Base-by-base conservation (phyloP, 2,113 vertebrate species). In the Uria aalge region DNA sequence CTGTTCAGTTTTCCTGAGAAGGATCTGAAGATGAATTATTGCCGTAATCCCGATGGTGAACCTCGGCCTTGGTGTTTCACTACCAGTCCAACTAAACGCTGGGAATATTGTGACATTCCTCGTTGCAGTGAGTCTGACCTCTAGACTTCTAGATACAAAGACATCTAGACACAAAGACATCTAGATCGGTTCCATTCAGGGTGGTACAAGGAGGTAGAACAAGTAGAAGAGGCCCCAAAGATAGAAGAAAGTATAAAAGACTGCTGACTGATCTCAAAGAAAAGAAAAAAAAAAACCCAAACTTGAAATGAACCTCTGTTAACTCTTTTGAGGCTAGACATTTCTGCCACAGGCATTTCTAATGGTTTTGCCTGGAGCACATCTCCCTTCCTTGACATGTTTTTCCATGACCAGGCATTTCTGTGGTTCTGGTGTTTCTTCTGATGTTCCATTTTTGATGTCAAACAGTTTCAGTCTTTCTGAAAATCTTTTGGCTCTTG, bases 1-100 rank as follows among this genome's bases (percentile, higher is more conserved):
- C 50, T 59, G 3, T 64, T 95, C 93, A 99, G 99, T 62, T 98
- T 99, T 90, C 98, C 99, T 89, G 98, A 97, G 74, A 99, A 99
- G 96, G 98, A 99, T 92, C 93, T 99, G 62, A 98, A 98, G 93
- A 98, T 97, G 88, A 99, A 99, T 96, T 99, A 99, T 82, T 99
- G 99, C 67, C 99, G 99, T 20, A 99, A 99, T 96, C 99, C 99
- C 0, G 99, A 99, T 11, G 99, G 99, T 77, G 99, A 99, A 74
- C 98, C 98, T 41, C 96, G 92, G 6, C 99, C 99, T 0, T 99
- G 99, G 99, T 99, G 99, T 87, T 99, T 99, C 76, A 99, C 99
- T 77, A 99, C 94, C 9, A 98, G 88, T 59, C 72, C 63, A 1
- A 89, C 78, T 36, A 99, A 98, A 88, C 99, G 99, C 78, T 99